Evolutionary conservation across 2,888 invertebrate species (phyloP).

Genomic region (Autographa gamma): DNA sequence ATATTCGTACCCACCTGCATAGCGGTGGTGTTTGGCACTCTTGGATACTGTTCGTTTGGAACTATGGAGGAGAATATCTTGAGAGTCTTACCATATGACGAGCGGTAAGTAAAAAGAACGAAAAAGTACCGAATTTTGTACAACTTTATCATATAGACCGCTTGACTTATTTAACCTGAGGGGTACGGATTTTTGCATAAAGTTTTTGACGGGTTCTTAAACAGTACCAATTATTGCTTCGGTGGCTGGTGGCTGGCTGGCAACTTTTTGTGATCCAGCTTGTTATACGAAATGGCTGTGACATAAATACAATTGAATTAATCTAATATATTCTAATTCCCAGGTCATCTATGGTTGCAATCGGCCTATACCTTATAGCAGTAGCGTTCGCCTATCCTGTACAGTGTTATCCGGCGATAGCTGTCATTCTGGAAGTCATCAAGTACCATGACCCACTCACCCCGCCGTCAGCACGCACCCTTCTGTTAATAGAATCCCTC

Average conservation of each 20-base stretch:
- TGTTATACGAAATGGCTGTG: too few species aligned
- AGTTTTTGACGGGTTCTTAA: too few species aligned
- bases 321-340: conserved; percentile 26
- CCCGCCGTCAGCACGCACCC: conserved; percentile 46
- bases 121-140: too few species aligned
- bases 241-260: too few species aligned
- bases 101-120: conserved; percentile 28
- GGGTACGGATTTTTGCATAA: too few species aligned
- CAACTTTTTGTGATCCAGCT: too few species aligned
- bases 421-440: conserved; percentile 69
- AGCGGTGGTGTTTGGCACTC: conserved; percentile 22
- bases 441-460: conserved; percentile 50
- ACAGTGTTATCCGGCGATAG: conserved; percentile 73
- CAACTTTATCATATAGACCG: too few species aligned
- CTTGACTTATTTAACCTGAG: too few species aligned
- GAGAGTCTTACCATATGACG: conserved; percentile 43
- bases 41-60: conserved; percentile 45
- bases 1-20: conserved; percentile 32
- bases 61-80: conserved; percentile 53
- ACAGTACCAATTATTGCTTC: too few species aligned
- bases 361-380: conserved; percentile 67
- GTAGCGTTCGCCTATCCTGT: conserved; percentile 71
- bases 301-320: too few species aligned
- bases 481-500: conserved; percentile 59
- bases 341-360: conserved; percentile 66